Evolutionary conservation across 2,888 invertebrate species (phyloP), one percentile per base, ranked within the genome.

Genomic region (Lymantria monacha): DNA sequence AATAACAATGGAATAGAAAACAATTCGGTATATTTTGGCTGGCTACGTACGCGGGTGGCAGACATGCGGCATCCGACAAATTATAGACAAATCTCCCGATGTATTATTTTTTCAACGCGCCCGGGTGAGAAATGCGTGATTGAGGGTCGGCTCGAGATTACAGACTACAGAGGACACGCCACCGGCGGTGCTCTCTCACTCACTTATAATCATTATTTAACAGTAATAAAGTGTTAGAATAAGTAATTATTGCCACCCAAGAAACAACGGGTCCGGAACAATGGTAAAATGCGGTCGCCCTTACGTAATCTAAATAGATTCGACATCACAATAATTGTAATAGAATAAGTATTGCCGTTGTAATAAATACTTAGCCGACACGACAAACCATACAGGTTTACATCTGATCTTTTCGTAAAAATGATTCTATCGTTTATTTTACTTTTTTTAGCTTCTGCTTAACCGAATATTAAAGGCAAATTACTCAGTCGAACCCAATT

Each of bases 31-130:
- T 61, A 55, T 69, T 66, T 59, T 51, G 66, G 64, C 55, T 64
- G 43, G 61, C 56, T 55, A 64, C 59, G 66, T 65, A 61, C 59
- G 66, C 56, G 48, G 50, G 54, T 59, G 56, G 58, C 61, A 65
- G 67, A 61, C 69, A 70, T 69, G 82, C 88, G 88, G 89, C 87
- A 76, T 75, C 77, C 80, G 70, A 81, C 83, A 90, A 91, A 90
- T 91, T 91, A 91, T 88, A 90, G 90, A 89, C 89, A 80, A 90
- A 87, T 83, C 84, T 82, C 81, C 71, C 74, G 79, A 84, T 79
- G 84, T 87, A 88, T 91, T 87, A 91, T 91, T 91, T 90, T 91
- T 91, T 91, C 89, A 91, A 85, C 90, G 87, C 91, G 86, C 79
- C 66, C 79, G 88, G 88, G 91, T 91, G 91, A 91, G 90, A 91